These are phyloP conservation scores for Conus betulinus DNA, from an alignment of 1,140 invertebrate genomes.

Conservation along the genomic window DNA sequence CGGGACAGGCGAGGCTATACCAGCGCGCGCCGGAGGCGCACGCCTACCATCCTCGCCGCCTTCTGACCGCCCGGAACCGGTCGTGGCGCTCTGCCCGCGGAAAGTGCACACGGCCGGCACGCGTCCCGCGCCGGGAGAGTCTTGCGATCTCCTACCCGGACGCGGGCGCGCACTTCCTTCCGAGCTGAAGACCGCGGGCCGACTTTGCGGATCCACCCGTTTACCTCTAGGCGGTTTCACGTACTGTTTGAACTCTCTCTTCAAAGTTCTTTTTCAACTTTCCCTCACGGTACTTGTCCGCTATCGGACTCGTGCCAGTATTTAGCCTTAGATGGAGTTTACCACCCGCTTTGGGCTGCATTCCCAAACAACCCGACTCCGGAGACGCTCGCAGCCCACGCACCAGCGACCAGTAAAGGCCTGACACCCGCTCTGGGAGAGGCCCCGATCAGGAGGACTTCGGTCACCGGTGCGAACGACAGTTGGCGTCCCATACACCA, in stretches of 20 bases:
- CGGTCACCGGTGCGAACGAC: conserved; percentile 68
- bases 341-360: conserved; percentile 89
- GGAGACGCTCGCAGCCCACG: conserved; percentile 78
- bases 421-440: conserved; percentile 84
- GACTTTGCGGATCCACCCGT: conserved; percentile 78
- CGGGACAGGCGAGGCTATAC: conserved; percentile 28
- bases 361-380: conserved; percentile 86
- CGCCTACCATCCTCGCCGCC: conserved; percentile 42
- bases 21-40: conserved; percentile 18
- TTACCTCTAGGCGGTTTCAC: conserved; percentile 87
- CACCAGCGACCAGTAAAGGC: conserved; percentile 79
- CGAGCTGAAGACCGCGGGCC: conserved; percentile 76
- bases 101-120: conserved; percentile 40
- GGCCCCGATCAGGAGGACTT: conserved; percentile 82
- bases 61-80: conserved; percentile 47
- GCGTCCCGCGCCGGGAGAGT: conserved; percentile 13
- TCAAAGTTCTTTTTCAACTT: conserved; percentile 93
- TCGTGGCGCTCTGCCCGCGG: conserved; percentile 42
- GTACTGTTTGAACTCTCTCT: conserved; percentile 92
- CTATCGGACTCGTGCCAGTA: conserved; percentile 89
- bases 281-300: conserved; percentile 93
- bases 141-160: not conserved
- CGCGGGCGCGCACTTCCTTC: not conserved
- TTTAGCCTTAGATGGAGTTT: conserved; percentile 89
- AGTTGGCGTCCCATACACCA: conserved; percentile 78